A percentile compares a stretch with the other conserved stretches of the same genome.
phyloP scores from a whole-genome alignment of 1,140 invertebrate species.

The Bombyx mandarina region DNA sequence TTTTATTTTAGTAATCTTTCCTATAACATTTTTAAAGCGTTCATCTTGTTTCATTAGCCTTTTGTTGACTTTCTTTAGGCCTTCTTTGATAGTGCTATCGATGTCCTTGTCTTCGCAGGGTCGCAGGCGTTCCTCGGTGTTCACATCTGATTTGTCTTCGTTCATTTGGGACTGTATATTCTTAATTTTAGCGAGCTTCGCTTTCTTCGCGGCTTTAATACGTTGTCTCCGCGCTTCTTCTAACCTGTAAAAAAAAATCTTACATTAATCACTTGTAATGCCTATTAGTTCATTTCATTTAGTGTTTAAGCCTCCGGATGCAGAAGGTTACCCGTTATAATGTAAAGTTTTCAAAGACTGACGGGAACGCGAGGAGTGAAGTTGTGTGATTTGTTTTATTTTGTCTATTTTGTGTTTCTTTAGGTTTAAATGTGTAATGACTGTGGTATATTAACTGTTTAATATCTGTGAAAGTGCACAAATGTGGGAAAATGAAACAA shows the following conservation, averaged over 20 bases:
- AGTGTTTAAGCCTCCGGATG: too few species aligned
- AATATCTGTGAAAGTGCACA: too few species aligned
- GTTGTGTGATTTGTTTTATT: too few species aligned
- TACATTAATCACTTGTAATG: too few species aligned
- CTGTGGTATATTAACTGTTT: too few species aligned
- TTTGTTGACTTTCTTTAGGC: constrained; percentile 59
- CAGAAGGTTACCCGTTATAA: too few species aligned
- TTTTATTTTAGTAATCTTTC: constrained; percentile 68
- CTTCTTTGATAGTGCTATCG: constrained; percentile 43
- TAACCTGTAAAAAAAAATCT: constrained; percentile 27
- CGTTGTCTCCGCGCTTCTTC: constrained; percentile 61
- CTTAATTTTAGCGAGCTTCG: constrained; percentile 59
- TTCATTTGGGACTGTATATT: constrained; percentile 56
- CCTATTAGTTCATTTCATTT: too few species aligned
- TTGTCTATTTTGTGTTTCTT: too few species aligned
- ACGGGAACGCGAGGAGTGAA: too few species aligned
- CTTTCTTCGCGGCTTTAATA: constrained; percentile 56
- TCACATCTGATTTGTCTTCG: constrained; percentile 20
- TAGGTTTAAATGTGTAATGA: too few species aligned
- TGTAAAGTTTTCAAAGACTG: too few species aligned
- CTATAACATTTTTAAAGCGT: constrained; percentile 68
- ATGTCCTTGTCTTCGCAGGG: constrained; percentile 40
- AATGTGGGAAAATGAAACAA: too few species aligned
- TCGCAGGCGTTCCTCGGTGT: constrained; percentile 22
- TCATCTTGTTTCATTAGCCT: constrained; percentile 62